Evolutionary conservation across 1,140 invertebrate species (phyloP).

Genomic region (Drosophila virilis): DNA sequence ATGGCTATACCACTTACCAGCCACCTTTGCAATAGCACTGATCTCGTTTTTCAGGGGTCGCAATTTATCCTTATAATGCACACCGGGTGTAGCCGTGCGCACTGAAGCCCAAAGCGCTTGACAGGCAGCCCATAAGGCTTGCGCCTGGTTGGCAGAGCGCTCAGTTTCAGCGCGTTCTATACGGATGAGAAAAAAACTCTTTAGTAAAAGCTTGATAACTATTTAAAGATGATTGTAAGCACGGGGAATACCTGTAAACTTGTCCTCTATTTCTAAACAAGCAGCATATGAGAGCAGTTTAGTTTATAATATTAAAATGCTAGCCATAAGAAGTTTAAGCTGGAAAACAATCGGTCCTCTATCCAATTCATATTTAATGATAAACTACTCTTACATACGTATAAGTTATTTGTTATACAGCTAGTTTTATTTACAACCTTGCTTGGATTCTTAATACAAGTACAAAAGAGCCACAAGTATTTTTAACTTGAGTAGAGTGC

Average conservation of each 20-base stretch:
- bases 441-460: too few species aligned
- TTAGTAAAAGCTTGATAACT: neutral
- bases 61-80: conserved; percentile 86
- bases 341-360: neutral
- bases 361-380: too few species aligned
- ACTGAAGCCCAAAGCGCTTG: conserved; percentile 92
- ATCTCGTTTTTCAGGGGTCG: conserved; percentile 92
- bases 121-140: conserved; percentile 96
- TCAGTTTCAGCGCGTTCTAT: conserved; percentile 92
- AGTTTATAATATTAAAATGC: conserved; percentile 6
- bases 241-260: conserved; percentile 76
- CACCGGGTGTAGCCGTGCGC: conserved; percentile 86
- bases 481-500: too few species aligned
- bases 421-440: too few species aligned
- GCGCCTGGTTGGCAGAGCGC: conserved; percentile 91
- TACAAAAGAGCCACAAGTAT: too few species aligned
- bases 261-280: conserved; percentile 79
- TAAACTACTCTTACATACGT: too few species aligned
- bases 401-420: too few species aligned
- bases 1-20: conserved; percentile 85
- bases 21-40: conserved; percentile 87
- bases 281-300: conserved; percentile 50
- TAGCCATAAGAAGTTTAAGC: neutral
- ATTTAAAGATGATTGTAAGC: neutral
- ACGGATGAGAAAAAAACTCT: neutral